Percentiles rank a stretch among this genome's conserved stretches.
Conservation (phyloP, 2,888 invertebrate genomes). For the Drepanosiphum platanoidis region DNA sequence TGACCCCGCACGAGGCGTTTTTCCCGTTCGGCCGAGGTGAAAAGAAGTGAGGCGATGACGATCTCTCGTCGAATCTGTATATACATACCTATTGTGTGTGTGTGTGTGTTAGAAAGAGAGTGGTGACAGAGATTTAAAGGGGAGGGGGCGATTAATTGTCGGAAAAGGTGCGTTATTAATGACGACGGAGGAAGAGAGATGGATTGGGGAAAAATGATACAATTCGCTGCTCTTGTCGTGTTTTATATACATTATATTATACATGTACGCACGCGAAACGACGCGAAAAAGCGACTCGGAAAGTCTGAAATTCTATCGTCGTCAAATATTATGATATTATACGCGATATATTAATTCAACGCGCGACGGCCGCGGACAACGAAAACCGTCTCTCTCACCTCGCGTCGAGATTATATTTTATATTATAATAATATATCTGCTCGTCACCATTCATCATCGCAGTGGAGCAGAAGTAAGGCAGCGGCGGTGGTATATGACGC, state of each 20-base stretch:
- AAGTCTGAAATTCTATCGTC: constrained; percentile 19
- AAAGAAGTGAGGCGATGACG: constrained; percentile 34
- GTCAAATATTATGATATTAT: too few relatives aligned
- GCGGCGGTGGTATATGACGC: background rate
- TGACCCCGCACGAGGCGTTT: constrained; percentile 46
- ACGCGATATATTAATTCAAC: constrained; percentile 29
- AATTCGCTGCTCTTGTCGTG: background rate
- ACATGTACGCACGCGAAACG: background rate
- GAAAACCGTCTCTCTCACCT: constrained; percentile 47
- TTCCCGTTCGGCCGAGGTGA: background rate
- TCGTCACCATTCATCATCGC: constrained; percentile 48
- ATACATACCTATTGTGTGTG: background rate
- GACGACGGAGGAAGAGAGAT: constrained; percentile 11
- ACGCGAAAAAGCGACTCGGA: constrained; percentile 15
- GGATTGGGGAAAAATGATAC: constrained; percentile 19
- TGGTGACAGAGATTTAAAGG: background rate
- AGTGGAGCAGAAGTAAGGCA: background rate
- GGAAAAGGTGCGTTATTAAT: constrained; percentile 51
- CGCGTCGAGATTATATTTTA: constrained; percentile 18
- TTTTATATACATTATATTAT: background rate
- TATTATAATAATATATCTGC: constrained; percentile 19
- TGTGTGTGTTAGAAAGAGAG: background rate
- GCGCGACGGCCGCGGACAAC: background rate
- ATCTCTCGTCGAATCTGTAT: constrained; percentile 18
- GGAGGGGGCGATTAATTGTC: constrained; percentile 46